These are phyloP conservation scores for Rhagonycha lutea DNA, from an alignment of 2,888 invertebrate species.

Conservation along the genomic window DNA sequence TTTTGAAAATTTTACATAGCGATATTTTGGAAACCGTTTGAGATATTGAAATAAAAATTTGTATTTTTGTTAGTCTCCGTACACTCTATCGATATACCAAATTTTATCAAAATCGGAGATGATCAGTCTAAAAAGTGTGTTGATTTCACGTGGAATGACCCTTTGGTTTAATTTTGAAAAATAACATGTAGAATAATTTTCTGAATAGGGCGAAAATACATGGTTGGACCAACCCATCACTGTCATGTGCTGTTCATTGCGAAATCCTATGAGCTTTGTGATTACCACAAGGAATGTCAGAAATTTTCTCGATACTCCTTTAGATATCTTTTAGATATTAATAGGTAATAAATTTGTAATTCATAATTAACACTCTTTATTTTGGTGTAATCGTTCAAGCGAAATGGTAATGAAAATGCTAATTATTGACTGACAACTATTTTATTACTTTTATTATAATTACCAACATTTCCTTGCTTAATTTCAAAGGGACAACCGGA, in stretches of 20 bases:
- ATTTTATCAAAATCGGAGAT: too few relatives aligned
- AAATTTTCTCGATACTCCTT: slow-evolving; percentile 68
- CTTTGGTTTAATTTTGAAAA: not conserved
- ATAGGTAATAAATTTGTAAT: slow-evolving; percentile 33
- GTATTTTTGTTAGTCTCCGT: too few relatives aligned
- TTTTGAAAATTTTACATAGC: too few relatives aligned
- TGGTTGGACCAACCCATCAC: slow-evolving; percentile 63
- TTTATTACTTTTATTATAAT: not conserved
- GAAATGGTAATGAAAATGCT: not conserved
- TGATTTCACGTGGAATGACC: too few relatives aligned
- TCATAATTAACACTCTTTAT: not conserved
- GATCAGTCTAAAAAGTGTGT: too few relatives aligned
- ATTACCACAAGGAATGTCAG: slow-evolving; percentile 68
- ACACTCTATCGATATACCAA: too few relatives aligned
- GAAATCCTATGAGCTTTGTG: slow-evolving; percentile 71
- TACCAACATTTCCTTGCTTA: not conserved
- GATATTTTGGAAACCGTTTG: too few relatives aligned
- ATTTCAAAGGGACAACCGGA: not conserved
- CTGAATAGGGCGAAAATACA: slow-evolving; percentile 50
- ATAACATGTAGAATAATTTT: slow-evolving; percentile 1
- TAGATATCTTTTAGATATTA: slow-evolving; percentile 67
- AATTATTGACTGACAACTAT: not conserved
- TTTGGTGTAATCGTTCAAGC: not conserved
- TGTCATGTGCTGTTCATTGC: slow-evolving; percentile 73
- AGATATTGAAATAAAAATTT: too few relatives aligned